Evolutionary conservation across 1,140 invertebrate species (phyloP), one percentile per base, ranked within the genome.

Genomic region (Dryas iulia): DNA sequence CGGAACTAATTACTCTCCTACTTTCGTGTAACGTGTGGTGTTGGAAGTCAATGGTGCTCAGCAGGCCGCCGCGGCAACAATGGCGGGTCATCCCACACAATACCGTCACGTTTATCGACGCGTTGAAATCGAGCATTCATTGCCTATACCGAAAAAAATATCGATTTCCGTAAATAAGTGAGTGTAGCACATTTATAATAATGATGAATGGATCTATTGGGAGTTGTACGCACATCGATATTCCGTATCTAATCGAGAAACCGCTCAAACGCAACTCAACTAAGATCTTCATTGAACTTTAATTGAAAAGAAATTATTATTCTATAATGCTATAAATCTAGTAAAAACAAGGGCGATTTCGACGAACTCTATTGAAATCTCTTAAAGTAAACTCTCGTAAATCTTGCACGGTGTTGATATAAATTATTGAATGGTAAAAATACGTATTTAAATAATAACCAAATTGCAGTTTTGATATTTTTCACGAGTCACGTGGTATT

Each of bases 141-240:
- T 74, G 73, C 76, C 80, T 82, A 86, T 82, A 85, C 83, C 82
- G 85, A 89, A 91, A 91, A 91, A 91, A 90, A 91, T 91, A 91
- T 91, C 89, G 89, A 91, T 91, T 91, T 91, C 89, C 89, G 89
- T 91, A 91, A 91, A 91, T 91, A 91, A 91, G 87, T 79, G 87
- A 91, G 87, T 88, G 89, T 85, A 82, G 84, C 84, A 89, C 89
- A 91, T 91, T 91, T 91, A 91, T 91, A 89, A 91, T 91, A 91
- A 88, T 91, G 89, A 91, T 91, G 89, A 90, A 91, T 91, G 87
- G 89, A 78, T 77, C 68, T 81, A 82, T 87, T 81, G 83, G 78
- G 60, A 83, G 82, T 82, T 84, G 69, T 71, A 73, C 76, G 75
- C 76, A 77, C 71, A 77, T 84, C 87, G 87, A 87, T 89, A 86